A percentile compares a stretch with the other conserved stretches of the same genome.
Evolutionary conservation across 2,888 invertebrate genomes (phyloP).

Genomic region (Chironomus riparius): DNA sequence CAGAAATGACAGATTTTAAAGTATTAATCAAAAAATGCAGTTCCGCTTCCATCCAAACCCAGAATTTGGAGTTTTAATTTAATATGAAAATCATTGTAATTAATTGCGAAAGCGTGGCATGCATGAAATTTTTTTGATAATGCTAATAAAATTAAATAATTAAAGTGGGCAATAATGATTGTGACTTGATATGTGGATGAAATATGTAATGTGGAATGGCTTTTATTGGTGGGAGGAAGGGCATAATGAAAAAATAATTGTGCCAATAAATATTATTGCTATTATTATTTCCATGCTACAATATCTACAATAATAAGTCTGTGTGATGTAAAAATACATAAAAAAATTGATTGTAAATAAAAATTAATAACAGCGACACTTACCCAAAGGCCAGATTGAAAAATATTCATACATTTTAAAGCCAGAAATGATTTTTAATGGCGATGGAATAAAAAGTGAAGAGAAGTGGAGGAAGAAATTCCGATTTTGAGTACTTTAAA

Average conservation of each 20-base stretch:
- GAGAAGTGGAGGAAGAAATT: not conserved
- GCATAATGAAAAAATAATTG: not conserved
- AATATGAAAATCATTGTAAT: constrained; percentile 16
- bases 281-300: not conserved
- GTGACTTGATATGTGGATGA: not conserved
- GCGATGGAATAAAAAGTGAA: not conserved
- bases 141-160: not conserved
- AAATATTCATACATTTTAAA: not conserved
- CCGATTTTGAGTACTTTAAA: not conserved
- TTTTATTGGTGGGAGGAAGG: not conserved
- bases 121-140: not conserved
- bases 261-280: not conserved
- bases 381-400: constrained; percentile 2
- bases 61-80: not conserved
- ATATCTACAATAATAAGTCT: not conserved
- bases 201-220: not conserved
- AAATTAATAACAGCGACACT: constrained; percentile 14
- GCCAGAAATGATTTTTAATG: not conserved
- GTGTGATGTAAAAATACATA: not conserved
- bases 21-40: constrained; percentile 17
- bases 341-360: not conserved
- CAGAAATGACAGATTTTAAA: not conserved
- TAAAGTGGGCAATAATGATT: not conserved
- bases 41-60: not conserved
- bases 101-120: constrained; percentile 15